Conservation (phyloP, 1,140 invertebrate species). For the Lucilia sericata region DNA sequence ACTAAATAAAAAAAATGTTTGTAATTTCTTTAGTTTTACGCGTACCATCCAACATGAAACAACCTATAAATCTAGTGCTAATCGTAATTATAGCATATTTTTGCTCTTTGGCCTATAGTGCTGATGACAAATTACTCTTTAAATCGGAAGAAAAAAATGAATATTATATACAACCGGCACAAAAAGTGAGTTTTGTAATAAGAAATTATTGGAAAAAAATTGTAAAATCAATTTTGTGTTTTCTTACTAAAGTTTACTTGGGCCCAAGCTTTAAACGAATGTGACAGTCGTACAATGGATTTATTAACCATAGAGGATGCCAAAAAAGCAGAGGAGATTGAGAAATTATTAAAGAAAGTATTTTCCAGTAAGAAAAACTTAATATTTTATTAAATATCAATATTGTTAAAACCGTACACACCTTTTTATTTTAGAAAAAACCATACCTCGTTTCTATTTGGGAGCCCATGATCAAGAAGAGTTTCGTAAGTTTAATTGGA, state of each 20-base stretch:
- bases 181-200: neutral
- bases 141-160: neutral
- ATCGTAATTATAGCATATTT: neutral
- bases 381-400: no score
- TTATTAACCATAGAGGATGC: neutral
- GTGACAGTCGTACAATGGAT: neutral
- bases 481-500: constrained; percentile 19
- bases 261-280: neutral
- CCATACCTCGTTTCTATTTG: constrained; percentile 16
- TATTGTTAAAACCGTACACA: no score
- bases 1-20: no score
- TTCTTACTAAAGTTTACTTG: neutral
- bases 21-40: no score
- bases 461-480: constrained; percentile 17
- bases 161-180: neutral
- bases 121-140: neutral
- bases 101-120: neutral
- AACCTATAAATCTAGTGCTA: neutral
- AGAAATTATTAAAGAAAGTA: neutral
- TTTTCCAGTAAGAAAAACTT: neutral
- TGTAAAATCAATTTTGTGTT: neutral
- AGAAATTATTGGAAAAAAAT: neutral
- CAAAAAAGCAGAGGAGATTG: neutral
- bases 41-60: no score
- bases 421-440: no score